These are phyloP conservation scores for Oceanodroma tethys DNA, from an alignment of 2,113 vertebrate genomes.

Conservation along the genomic window DNA sequence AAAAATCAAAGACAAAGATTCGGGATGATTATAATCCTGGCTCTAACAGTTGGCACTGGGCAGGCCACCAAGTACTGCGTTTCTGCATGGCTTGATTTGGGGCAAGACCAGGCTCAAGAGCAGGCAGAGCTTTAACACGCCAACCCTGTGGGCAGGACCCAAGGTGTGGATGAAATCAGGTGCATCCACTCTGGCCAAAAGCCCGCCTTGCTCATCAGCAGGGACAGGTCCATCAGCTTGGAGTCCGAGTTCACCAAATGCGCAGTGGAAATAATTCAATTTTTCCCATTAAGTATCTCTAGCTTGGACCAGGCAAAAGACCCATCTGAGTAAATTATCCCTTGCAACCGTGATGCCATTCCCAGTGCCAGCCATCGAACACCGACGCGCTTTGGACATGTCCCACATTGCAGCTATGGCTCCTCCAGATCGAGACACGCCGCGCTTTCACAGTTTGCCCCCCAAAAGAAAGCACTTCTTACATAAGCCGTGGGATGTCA, in stretches of 20 bases:
- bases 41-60: background rate
- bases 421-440: background rate
- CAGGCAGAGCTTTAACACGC: background rate
- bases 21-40: background rate
- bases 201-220: background rate
- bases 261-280: background rate
- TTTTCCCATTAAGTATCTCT: background rate
- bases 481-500: slow-evolving; percentile 98
- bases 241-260: background rate
- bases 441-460: accelerated
- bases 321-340: background rate
- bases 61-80: background rate
- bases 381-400: accelerated
- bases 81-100: background rate
- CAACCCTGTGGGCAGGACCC: background rate
- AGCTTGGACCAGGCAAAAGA: background rate
- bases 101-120: background rate
- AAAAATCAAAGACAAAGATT: background rate
- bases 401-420: background rate
- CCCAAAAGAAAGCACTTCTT: slow-evolving; percentile 48
- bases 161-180: background rate
- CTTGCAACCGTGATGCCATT: accelerated
- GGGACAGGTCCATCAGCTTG: background rate
- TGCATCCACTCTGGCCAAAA: background rate
- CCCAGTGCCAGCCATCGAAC: background rate